phyloP scores from a whole-genome alignment of 2,797 vertebrate species.

The Epinephelus malabaricus region DNA sequence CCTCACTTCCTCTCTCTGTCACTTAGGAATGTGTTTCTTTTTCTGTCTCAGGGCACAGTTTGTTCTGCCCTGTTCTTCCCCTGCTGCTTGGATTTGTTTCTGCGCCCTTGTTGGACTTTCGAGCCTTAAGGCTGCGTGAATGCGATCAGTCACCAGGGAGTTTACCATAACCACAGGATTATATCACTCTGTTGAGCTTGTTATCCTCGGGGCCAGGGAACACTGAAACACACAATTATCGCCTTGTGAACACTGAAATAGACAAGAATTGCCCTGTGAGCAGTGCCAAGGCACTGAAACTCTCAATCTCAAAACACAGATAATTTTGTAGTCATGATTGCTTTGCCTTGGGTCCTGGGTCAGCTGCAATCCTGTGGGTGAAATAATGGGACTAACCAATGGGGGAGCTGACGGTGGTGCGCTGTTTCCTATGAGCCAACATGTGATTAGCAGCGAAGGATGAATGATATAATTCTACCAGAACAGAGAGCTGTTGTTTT shows the following conservation, averaged over 20 bases:
- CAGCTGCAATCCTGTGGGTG: slow-evolving; percentile 39
- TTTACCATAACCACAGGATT: slow-evolving; percentile 62
- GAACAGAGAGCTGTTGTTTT: slow-evolving; percentile 37
- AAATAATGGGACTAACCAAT: neutral
- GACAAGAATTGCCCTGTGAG: slow-evolving; percentile 60
- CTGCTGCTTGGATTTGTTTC: slow-evolving; percentile 29
- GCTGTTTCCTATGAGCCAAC: slow-evolving; percentile 20
- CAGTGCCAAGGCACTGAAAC: slow-evolving; percentile 8
- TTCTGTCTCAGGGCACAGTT: slow-evolving; percentile 7
- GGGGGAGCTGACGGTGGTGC: slow-evolving; percentile 16
- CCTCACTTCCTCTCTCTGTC: slow-evolving; percentile 17
- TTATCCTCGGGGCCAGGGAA: slow-evolving; percentile 48
- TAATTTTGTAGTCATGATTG: slow-evolving; percentile 39
- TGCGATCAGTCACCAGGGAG: slow-evolving; percentile 48
- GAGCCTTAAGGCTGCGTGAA: slow-evolving; percentile 48
- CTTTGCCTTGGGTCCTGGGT: slow-evolving; percentile 45
- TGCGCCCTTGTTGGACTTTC: slow-evolving; percentile 14
- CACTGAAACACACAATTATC: slow-evolving; percentile 62
- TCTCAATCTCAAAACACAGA: slow-evolving; percentile 26
- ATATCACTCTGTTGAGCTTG: slow-evolving; percentile 48
- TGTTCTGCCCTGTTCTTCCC: slow-evolving; percentile 5
- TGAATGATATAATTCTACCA: neutral
- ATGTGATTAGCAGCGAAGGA: slow-evolving; percentile 35
- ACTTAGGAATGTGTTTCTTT: slow-evolving; percentile 3
- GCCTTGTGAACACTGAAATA: slow-evolving; percentile 56